Base-by-base conservation (phyloP, 2,888 invertebrate genomes). In the Chymomyza amoena region DNA sequence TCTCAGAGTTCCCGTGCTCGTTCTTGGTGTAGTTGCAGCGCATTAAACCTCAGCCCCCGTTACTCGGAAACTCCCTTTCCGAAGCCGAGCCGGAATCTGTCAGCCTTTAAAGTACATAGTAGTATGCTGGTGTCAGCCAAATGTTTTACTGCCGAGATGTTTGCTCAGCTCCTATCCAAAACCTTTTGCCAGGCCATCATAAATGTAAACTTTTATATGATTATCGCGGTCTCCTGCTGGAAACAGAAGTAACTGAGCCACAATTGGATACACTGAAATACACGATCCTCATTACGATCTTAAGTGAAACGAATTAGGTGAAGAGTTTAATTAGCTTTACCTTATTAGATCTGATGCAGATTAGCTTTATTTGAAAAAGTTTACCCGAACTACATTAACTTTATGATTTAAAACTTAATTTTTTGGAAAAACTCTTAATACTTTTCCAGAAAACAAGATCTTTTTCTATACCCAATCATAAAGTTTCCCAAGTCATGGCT, bases 141-240 rank as follows among this genome's bases (percentile, higher is more conserved):
- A 89, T 85, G 88, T 76, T 89, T 85, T 89, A 88, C 89, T 75
- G 80, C 76, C 87, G 87, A 82, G 85, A 83, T 68, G 60, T 71
- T 32, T 66, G 62, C 57, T 70, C 66, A 76, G 75, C 84, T 86
- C 83, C 83, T 83, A 88, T 81, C 79, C 71, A 76, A 45, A 80
- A 70, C 79, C 76, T 71, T 70, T 73, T 6, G 20, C 57, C 20
- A 20, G 15, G 72, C 84, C 87, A 76, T 88, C 87, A 84, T 83
- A 88, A 83, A 88, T 88, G 83, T 81, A 75, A 88, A 83, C 83
- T 84, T 83, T 88, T 88, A 84, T 88, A 78, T 77, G 84, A 83
- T 79, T 88, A 84, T 81, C 65, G 68, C 79, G 77, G 64, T 76
- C 88, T 84, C 87, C 76, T 73, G 86, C 83, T 70, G 25, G 66